Evolutionary conservation across 1,140 invertebrate species (phyloP).

Genomic region (Piezodorus guildinii): DNA sequence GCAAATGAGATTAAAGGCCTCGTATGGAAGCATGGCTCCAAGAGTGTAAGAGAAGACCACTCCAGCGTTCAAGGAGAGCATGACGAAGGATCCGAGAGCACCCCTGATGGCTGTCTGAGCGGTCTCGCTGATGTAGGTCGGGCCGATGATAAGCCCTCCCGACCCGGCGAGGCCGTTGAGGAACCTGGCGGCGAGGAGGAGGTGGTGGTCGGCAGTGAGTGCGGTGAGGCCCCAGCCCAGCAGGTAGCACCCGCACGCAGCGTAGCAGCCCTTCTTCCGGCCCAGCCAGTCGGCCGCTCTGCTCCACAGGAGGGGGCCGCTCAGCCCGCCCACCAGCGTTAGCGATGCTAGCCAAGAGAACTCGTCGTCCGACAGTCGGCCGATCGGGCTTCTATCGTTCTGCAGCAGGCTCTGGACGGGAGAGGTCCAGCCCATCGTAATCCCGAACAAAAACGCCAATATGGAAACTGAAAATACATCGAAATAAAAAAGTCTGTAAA

Average conservation of each 20-base stretch:
- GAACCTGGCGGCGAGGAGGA: constrained; percentile 60
- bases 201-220: constrained; percentile 43
- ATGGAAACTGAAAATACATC: too few species aligned
- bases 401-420: constrained; percentile 36
- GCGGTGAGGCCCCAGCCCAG: constrained; percentile 63
- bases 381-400: constrained; percentile 33
- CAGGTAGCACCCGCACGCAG: constrained; percentile 56
- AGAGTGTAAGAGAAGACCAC: constrained; percentile 63
- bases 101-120: constrained; percentile 69
- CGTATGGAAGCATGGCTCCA: constrained; percentile 52
- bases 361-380: constrained; percentile 35
- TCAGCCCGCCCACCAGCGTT: constrained; percentile 61
- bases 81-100: constrained; percentile 67
- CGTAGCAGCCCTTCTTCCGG: constrained; percentile 57
- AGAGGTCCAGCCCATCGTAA: constrained; percentile 40
- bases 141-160: constrained; percentile 65
- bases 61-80: constrained; percentile 69
- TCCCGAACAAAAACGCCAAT: constrained; percentile 32
- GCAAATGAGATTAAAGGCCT: constrained; percentile 50
- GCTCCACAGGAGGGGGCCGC: constrained; percentile 56
- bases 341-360: constrained; percentile 50
- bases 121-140: constrained; percentile 78
- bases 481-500: too few species aligned
- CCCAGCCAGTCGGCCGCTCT: constrained; percentile 60
- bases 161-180: constrained; percentile 64